A percentile compares a stretch with the other conserved stretches of the same genome.
These are phyloP conservation scores for Carassius gibelio DNA, from an alignment of 2,113 vertebrate species.

Conservation along the genomic window DNA sequence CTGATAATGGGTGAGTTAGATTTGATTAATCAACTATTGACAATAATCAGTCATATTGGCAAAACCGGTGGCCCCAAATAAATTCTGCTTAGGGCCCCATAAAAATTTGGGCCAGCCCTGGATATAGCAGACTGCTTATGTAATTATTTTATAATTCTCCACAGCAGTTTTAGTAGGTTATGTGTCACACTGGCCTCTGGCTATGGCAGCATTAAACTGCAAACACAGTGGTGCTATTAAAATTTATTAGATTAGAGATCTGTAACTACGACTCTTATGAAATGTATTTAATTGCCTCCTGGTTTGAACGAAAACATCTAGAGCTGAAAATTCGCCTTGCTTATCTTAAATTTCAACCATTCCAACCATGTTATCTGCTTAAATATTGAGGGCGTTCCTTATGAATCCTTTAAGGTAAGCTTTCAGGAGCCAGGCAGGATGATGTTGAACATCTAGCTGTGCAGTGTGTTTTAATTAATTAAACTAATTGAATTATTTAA, in stretches of 20 bases:
- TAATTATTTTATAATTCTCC: conserved; percentile 11
- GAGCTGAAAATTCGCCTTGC: conserved; percentile 5
- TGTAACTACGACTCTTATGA: conserved; percentile 2
- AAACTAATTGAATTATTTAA: no score
- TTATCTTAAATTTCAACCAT: conserved; percentile 2
- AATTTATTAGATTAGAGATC: conserved; percentile 25
- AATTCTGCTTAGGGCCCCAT: no score
- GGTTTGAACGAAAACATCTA: conserved; percentile 9
- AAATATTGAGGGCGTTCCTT: background rate
- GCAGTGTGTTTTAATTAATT: background rate
- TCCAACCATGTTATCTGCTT: background rate
- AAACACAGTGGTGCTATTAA: conserved; percentile 5
- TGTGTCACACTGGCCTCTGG: conserved; percentile 29
- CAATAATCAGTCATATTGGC: no score
- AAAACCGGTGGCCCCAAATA: no score
- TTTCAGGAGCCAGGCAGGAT: background rate
- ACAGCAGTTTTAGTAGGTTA: conserved; percentile 35
- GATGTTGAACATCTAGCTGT: background rate
- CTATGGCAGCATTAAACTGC: conserved; percentile 3
- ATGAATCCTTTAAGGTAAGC: background rate
- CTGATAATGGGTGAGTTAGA: no score
- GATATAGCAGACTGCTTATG: background rate
- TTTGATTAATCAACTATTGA: no score
- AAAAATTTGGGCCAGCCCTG: no score
- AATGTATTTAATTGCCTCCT: conserved; percentile 29